phyloP scores from a whole-genome alignment of 2,797 vertebrate species.

The Rhynchonycteris naso region DNA sequence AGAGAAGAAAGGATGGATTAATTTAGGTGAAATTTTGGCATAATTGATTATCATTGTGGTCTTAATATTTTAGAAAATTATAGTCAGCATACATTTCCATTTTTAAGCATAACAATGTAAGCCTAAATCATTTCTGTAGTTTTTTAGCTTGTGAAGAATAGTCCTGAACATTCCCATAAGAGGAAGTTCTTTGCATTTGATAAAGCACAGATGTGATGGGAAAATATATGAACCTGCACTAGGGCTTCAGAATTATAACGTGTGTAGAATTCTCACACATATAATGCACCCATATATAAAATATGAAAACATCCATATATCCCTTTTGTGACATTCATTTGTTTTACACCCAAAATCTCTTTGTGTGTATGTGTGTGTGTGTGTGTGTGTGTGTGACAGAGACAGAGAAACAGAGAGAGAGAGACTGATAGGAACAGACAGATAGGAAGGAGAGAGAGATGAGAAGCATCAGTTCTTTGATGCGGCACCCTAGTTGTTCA shows the following conservation, averaged over 20 bases:
- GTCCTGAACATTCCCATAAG: background rate
- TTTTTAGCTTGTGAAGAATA: background rate
- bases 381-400: too few species aligned
- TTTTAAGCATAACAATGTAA: background rate
- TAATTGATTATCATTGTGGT: background rate
- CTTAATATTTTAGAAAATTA: background rate
- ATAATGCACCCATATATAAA: background rate
- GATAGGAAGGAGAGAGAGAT: too few species aligned
- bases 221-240: background rate
- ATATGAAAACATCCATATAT: background rate
- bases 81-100: background rate
- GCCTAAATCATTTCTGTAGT: background rate
- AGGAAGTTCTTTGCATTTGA: background rate
- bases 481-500: too few species aligned
- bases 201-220: background rate
- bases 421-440: too few species aligned
- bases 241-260: background rate
- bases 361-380: background rate
- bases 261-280: background rate
- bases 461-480: too few species aligned
- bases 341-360: background rate
- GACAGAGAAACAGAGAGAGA: too few species aligned
- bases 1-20: background rate
- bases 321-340: background rate
- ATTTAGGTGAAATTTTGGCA: background rate